A percentile compares a stretch with the other conserved stretches of the same genome.
phyloP scores from a whole-genome alignment of 30 jellyfish, hydroid and myxozoan genomes.

The Cassiopea xamachana region DNA sequence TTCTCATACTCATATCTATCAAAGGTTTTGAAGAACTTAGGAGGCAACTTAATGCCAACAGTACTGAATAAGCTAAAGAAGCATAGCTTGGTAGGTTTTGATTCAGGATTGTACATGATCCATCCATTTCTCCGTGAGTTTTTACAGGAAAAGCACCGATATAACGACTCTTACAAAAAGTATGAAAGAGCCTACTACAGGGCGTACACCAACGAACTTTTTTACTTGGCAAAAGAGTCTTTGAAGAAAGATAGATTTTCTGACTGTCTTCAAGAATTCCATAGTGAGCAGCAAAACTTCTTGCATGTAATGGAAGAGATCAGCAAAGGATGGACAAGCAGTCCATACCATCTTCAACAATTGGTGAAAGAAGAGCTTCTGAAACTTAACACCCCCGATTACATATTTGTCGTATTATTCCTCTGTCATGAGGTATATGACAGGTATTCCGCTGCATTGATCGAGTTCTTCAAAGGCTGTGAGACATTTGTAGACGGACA shows the following conservation, averaged over 20 bases:
- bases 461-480: conserved; percentile 22
- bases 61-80: neutral
- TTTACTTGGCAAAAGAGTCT: conserved; percentile 8
- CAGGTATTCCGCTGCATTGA: neutral
- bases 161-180: neutral
- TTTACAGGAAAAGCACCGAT: neutral
- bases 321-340: neutral
- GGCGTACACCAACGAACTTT: neutral
- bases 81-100: conserved; percentile 3
- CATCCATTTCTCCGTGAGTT: conserved; percentile 45
- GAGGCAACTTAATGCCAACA: neutral
- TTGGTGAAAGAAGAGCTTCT: neutral
- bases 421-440: neutral
- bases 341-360: neutral
- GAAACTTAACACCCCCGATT: conserved; percentile 9
- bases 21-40: neutral
- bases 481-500: conserved; percentile 6
- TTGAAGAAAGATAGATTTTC: conserved; percentile 16
- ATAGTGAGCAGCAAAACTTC: conserved; percentile 16
- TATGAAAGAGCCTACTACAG: neutral
- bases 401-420: conserved; percentile 14
- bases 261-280: conserved; percentile 21
- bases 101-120: neutral
- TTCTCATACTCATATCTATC: conserved; percentile 18
- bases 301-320: neutral